Evolutionary conservation across 1,140 invertebrate genomes (phyloP).

Genomic region (Thalassaphorura encarpata): DNA sequence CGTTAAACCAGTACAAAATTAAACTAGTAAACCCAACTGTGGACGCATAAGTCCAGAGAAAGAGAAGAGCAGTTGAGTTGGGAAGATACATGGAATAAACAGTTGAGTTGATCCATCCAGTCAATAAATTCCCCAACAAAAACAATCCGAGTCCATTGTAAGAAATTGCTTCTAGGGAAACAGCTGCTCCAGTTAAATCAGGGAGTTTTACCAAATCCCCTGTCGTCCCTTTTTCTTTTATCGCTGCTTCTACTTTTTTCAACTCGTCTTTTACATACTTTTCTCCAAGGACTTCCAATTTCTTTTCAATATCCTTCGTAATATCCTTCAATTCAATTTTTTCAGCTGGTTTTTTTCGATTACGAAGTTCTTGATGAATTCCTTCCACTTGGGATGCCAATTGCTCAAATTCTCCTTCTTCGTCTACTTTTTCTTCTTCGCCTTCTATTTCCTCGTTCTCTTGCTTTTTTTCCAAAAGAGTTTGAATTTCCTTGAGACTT

Average conservation of each 20-base stretch:
- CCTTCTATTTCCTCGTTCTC: not conserved
- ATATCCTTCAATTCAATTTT: not conserved
- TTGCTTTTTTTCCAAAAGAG: not conserved
- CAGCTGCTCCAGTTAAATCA: conserved; percentile 35
- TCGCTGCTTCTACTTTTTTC: not conserved
- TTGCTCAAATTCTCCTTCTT: not conserved
- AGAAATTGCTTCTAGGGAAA: conserved; percentile 55
- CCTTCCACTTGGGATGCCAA: not conserved
- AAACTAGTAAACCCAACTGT: conserved; percentile 12
- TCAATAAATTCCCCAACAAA: conserved; percentile 63
- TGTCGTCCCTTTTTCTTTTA: not conserved
- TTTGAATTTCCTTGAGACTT: not conserved
- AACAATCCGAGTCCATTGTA: conserved; percentile 68
- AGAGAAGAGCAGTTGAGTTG: not conserved
- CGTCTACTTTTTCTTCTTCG: not conserved
- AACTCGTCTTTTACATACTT: not conserved
- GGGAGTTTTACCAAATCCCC: conserved; percentile 7
- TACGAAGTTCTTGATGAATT: not conserved
- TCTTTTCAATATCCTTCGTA: not conserved
- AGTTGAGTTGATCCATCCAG: conserved; percentile 63
- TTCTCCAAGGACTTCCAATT: not conserved
- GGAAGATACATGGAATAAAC: conserved; percentile 50
- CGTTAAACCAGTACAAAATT: conserved; percentile 17
- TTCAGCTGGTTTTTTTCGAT: not conserved
- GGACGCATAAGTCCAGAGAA: conserved; percentile 19